These are phyloP conservation scores for Zygothrica quintamaculata DNA, from an alignment of 2,888 invertebrate species.

Conservation along the genomic window DNA sequence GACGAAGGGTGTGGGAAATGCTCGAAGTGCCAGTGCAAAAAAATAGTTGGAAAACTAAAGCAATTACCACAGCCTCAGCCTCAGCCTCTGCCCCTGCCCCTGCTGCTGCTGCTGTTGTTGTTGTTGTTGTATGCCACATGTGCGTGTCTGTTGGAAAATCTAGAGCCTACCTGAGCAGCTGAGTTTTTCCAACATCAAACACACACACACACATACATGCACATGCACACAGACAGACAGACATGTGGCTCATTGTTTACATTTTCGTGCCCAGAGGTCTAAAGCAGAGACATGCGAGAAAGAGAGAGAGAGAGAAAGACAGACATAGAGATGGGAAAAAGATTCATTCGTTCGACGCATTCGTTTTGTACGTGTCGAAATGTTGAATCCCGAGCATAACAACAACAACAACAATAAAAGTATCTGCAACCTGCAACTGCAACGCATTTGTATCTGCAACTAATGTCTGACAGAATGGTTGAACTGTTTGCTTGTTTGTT, in stretches of 20 bases:
- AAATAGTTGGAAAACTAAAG: conserved; percentile 49
- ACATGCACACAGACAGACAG: conserved; percentile 9
- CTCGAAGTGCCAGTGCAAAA: conserved; percentile 9
- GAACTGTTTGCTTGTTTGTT: too few species aligned
- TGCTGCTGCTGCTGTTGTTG: neutral
- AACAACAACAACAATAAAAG: conserved; percentile 12
- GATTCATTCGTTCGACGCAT: conserved; percentile 32
- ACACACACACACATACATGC: conserved; percentile 2
- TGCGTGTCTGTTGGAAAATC: conserved; percentile 41
- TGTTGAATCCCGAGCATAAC: conserved; percentile 52
- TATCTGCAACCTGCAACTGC: conserved; percentile 43
- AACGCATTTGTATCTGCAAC: conserved; percentile 45
- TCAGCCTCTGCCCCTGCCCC: too few species aligned
- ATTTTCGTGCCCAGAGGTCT: conserved; percentile 47
- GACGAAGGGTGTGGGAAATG: conserved; percentile 9
- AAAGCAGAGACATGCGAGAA: neutral
- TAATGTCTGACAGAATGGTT: conserved; percentile 46
- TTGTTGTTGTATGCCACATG: conserved; percentile 21
- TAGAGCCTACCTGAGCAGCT: conserved; percentile 37
- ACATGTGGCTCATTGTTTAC: conserved; percentile 55
- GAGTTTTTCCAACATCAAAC: conserved; percentile 43
- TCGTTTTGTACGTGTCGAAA: conserved; percentile 68
- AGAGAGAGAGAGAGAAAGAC: neutral
- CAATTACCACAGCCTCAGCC: too few species aligned
- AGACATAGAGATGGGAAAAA: conserved; percentile 23